Evolutionary conservation across 2,113 vertebrate genomes (phyloP).

Genomic region (Orientallactaga bullata): DNA sequence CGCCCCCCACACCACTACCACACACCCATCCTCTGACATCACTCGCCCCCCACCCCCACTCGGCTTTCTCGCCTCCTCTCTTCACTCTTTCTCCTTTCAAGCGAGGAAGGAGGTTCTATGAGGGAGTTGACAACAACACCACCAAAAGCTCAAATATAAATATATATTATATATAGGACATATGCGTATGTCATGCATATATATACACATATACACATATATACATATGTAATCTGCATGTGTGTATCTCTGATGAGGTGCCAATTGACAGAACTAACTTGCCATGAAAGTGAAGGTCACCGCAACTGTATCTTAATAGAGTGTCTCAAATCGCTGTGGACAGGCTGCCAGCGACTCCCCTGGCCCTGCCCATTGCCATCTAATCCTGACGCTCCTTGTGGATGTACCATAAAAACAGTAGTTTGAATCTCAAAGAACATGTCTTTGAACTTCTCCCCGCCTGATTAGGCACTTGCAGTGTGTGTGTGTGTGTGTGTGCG

Average conservation of each 20-base stretch:
- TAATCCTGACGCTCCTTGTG: constrained; percentile 84
- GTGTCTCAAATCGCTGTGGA: constrained; percentile 87
- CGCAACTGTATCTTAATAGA: constrained; percentile 92
- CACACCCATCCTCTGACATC: constrained; percentile 14
- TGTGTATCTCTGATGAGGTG: constrained; percentile 84
- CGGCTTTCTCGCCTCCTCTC: constrained; percentile 63
- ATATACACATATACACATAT: no score
- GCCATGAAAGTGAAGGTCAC: constrained; percentile 91
- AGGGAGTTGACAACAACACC: neutral
- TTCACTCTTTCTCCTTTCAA: constrained; percentile 57
- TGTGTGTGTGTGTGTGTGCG: constrained; percentile 76
- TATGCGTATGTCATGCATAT: neutral
- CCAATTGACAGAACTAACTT: constrained; percentile 89
- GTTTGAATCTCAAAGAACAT: constrained; percentile 89
- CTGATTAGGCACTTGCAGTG: constrained; percentile 83
- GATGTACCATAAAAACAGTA: constrained; percentile 87
- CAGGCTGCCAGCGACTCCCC: constrained; percentile 84
- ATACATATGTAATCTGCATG: constrained; percentile 22
- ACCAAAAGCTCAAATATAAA: neutral
- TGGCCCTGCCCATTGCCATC: constrained; percentile 86
- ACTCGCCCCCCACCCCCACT: constrained; percentile 45
- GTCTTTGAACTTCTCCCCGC: constrained; percentile 88
- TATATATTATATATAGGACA: no score
- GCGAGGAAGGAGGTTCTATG: constrained; percentile 26
- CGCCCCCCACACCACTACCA: no score